phyloP scores from a whole-genome alignment of 2,888 invertebrate genomes.

The Hemistola chrysoprasaria region DNA sequence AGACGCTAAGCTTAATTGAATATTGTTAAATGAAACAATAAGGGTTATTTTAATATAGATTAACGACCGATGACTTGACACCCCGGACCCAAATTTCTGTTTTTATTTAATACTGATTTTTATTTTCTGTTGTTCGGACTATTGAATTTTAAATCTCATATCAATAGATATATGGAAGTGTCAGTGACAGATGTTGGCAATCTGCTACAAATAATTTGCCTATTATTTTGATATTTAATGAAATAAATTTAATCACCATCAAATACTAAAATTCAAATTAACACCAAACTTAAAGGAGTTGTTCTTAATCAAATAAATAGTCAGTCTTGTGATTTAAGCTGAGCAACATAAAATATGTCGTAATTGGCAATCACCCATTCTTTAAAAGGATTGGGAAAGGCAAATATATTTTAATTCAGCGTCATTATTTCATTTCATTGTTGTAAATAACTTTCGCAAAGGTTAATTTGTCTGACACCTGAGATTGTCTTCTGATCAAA shows the following conservation, averaged over 20 bases:
- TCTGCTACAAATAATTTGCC: too few species aligned
- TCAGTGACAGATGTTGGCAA: too few species aligned
- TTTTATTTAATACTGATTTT: conserved; percentile 32
- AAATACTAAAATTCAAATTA: too few species aligned
- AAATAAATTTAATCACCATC: too few species aligned
- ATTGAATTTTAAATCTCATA: conserved; percentile 12
- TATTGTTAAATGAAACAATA: conserved; percentile 73
- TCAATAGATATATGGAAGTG: neutral
- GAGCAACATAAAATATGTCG: neutral
- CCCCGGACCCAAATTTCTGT: conserved; percentile 50
- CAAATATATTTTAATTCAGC: conserved; percentile 6
- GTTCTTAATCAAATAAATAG: too few species aligned
- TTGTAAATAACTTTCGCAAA: conserved; percentile 9
- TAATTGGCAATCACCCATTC: conserved; percentile 10
- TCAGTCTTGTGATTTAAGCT: too few species aligned
- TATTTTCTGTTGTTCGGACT: conserved; percentile 29
- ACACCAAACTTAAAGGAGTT: too few species aligned
- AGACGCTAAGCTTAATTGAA: conserved; percentile 56
- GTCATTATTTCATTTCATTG: conserved; percentile 20
- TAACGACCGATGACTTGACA: conserved; percentile 78
- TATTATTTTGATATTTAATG: too few species aligned
- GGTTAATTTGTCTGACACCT: conserved; percentile 19
- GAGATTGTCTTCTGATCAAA: conserved; percentile 16
- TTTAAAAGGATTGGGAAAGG: conserved; percentile 10
- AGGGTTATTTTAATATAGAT: conserved; percentile 78